phyloP scores from a whole-genome alignment of 1,140 invertebrate genomes.

The Heliothis virescens region DNA sequence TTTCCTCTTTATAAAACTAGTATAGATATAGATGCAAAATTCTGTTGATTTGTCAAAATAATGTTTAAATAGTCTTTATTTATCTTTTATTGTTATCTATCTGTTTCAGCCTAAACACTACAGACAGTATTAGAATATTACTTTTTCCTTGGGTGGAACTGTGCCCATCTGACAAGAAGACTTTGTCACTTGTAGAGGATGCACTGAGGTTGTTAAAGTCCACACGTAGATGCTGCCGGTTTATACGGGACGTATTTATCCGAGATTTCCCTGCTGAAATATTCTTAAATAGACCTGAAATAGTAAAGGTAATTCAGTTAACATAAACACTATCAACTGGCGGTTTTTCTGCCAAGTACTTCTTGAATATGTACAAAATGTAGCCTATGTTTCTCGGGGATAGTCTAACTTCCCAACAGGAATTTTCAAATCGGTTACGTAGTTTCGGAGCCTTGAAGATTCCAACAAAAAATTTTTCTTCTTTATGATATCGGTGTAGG shows the following conservation, averaged over 20 bases:
- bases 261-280: slow-evolving; percentile 90
- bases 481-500: too few species aligned
- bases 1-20: too few species aligned
- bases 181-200: slow-evolving; percentile 86
- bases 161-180: slow-evolving; percentile 86
- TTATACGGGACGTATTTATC: slow-evolving; percentile 89
- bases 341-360: too few species aligned
- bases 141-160: slow-evolving; percentile 88
- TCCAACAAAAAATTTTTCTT: too few species aligned
- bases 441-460: too few species aligned
- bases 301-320: too few species aligned
- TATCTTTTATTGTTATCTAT: neutral
- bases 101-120: slow-evolving; percentile 61
- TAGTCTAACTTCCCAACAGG: too few species aligned
- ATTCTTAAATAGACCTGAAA: slow-evolving; percentile 89
- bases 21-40: too few species aligned
- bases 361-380: too few species aligned
- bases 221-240: slow-evolving; percentile 87
- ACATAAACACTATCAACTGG: too few species aligned
- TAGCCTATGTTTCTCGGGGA: too few species aligned
- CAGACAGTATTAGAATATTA: slow-evolving; percentile 83
- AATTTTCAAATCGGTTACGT: too few species aligned
- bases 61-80: neutral
- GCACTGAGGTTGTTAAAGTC: slow-evolving; percentile 82
- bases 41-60: neutral